Evolutionary conservation across 1,140 invertebrate species (phyloP), one percentile per base, ranked within the genome.

Genomic region (Diplogasteroides magnus): DNA sequence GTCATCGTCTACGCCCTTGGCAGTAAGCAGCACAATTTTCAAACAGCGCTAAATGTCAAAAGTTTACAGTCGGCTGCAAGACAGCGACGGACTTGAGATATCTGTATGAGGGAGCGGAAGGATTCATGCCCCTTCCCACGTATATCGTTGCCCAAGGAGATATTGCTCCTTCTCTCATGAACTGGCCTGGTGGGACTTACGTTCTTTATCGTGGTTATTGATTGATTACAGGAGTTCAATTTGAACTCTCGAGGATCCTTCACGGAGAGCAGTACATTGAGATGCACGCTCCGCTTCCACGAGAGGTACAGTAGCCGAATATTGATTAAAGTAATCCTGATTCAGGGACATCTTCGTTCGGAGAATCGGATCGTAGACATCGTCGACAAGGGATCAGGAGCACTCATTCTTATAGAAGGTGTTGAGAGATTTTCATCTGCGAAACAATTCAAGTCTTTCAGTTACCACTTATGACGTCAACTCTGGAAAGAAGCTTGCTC

Each of bases 381-480:
- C 1, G 83, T 98, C 68, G 94, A 98, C 83, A 98, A 98, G 85
- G 92, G 91, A 60, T 92, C 91, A 74, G 91, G 92, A 74, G 91
- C 91, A 26, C 86, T 93, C 19, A 87, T 94, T 64, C 85, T 97
- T 48, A 82, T 89, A 65, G 87, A 92, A 83, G 88, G 91, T 92
- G 84, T 55, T 60, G n/a, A 14, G 6, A 19, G 13, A 11, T 2
- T 31, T 19, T 13, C 23, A 31, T 58, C 23, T 32, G 29, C 14
- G 32, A 19, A 19, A 26, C 26, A 31, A 56, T 25, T 73, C 57
- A 76, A 69, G 71, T 59, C 70, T 85, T 85, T 57, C 80, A 91
- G 90, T 88, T 74, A 88, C 91, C 27, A 88, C 90, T 0, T 90
- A 85, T 75, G 87, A 93, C 85, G 86, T 88, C 74, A 85, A 78